phyloP scores from a whole-genome alignment of 2,888 invertebrate genomes.

The Teinopalpus imperialis region DNA sequence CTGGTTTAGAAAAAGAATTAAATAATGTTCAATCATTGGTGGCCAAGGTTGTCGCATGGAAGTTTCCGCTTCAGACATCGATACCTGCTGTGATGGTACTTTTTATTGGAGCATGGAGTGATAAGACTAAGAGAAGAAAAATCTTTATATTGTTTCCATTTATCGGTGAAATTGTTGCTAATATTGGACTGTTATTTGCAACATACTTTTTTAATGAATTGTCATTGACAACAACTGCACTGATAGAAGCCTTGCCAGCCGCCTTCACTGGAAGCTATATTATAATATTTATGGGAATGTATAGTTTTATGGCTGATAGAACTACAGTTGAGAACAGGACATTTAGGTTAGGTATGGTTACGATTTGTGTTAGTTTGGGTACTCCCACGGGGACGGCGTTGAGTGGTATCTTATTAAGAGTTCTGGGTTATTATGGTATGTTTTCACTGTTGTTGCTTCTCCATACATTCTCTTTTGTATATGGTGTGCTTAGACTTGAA shows the following conservation, averaged over 20 bases:
- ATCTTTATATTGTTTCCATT: constrained; percentile 82
- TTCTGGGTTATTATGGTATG: constrained; percentile 71
- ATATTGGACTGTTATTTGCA: constrained; percentile 77
- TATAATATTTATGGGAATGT: constrained; percentile 82
- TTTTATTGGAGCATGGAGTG: constrained; percentile 84
- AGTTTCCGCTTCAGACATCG: constrained; percentile 81
- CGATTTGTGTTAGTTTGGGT: constrained; percentile 76
- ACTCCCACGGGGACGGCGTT: constrained; percentile 76
- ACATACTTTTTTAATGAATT: constrained; percentile 81
- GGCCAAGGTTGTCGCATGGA: constrained; percentile 80
- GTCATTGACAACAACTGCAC: constrained; percentile 71
- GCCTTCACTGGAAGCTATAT: constrained; percentile 84
- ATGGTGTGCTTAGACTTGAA: constrained; percentile 65
- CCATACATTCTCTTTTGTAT: constrained; percentile 57
- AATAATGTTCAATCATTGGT: constrained; percentile 74
- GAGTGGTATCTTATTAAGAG: constrained; percentile 73
- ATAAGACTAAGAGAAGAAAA: constrained; percentile 81
- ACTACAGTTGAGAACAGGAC: constrained; percentile 83
- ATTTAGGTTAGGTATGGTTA: constrained; percentile 83
- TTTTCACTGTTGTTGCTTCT: constrained; percentile 60
- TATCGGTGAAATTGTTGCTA: constrained; percentile 77
- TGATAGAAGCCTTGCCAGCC: constrained; percentile 81
- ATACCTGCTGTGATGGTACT: constrained; percentile 81
- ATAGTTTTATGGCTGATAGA: constrained; percentile 83
- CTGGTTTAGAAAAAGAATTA: constrained; percentile 62